These are phyloP conservation scores for Plodia interpunctella DNA, from an alignment of 1,140 invertebrate genomes.

Conservation along the genomic window DNA sequence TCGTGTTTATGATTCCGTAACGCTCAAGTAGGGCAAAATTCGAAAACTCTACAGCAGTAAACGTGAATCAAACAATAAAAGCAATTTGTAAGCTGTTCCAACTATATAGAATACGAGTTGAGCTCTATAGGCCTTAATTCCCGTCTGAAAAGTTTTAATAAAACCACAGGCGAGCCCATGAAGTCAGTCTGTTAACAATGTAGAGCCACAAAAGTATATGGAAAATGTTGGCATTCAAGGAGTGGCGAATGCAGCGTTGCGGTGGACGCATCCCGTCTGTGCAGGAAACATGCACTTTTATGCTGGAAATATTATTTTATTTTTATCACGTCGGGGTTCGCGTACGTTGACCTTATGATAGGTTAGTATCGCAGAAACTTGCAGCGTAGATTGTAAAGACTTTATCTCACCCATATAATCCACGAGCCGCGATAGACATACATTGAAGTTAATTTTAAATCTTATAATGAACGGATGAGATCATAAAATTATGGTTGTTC, in stretches of 20 bases:
- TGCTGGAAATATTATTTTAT: constrained; percentile 12
- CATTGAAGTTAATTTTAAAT: no score
- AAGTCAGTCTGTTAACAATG: not conserved
- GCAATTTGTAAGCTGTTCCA: no score
- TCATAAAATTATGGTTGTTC: no score
- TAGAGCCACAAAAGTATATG: not conserved
- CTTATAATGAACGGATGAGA: no score
- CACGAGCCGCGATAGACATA: no score
- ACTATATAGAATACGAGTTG: no score
- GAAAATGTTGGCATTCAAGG: not conserved
- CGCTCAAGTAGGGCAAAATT: no score
- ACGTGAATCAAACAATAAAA: no score
- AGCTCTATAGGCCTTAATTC: not conserved
- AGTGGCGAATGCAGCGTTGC: not conserved
- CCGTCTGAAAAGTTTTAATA: constrained; percentile 9
- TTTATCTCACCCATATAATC: no score
- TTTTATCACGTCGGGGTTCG: constrained; percentile 6
- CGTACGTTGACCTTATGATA: constrained; percentile 11
- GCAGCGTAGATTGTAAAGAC: not conserved
- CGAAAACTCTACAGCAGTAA: no score
- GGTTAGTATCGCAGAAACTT: not conserved
- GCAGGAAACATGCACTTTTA: constrained; percentile 13
- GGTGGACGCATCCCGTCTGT: constrained; percentile 5
- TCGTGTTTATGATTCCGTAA: no score
- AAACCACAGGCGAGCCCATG: not conserved